Base-by-base conservation (phyloP, 1,140 invertebrate genomes). In the Dolichoris vasculosae region DNA sequence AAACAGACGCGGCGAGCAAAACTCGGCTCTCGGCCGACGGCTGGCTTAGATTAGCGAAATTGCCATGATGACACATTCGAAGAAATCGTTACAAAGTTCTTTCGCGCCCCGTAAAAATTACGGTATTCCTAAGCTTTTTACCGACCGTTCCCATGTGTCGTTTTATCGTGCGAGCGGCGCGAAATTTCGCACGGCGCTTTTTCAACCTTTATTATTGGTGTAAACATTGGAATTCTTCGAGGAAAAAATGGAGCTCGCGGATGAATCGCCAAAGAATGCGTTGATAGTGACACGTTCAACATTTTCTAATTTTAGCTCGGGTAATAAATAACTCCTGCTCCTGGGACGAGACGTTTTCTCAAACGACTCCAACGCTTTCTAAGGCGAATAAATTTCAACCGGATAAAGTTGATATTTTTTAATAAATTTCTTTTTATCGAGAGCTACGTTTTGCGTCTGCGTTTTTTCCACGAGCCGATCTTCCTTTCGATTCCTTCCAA, bases 11-110 rank as follows among this genome's bases (percentile, higher is more conserved):
- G 15, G n/a, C 78, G 51, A 82, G 71, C 43, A 82, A 32, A n/a
- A n/a, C n/a, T n/a, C n/a, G n/a, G n/a, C n/a, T n/a, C 38, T 64
- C 51, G 8, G 35, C 55, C 77, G 77, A 38, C 20, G 77, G 11
- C 20, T 3, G n/a, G 38, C 48, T 84, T 80, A 79, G 63, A 79
- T 84, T 84, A 81, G 71, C 46, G 77, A 81, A 80, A 85, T 55
- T 73, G 51, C 59, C 63, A 9, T 32, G 83, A 85, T 81, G 83
- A 80, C 40, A 85, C 77, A 63, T 63, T 78, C 43, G 20, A 35
- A 76, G 73, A 48, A 63, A 51, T 82, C 64, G 20, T 82, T 71
- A 71, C 38, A 7, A 40, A n/a, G 38, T 30, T 46, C 40, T 46
- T 32, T 43, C 78, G 59, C 40, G 78, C n/a, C 32, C n/a, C 11